Percentiles rank a stretch among this genome's conserved stretches.
Evolutionary conservation across 2,888 invertebrate genomes (phyloP).

Genomic region (Eupithecia subfuscata): DNA sequence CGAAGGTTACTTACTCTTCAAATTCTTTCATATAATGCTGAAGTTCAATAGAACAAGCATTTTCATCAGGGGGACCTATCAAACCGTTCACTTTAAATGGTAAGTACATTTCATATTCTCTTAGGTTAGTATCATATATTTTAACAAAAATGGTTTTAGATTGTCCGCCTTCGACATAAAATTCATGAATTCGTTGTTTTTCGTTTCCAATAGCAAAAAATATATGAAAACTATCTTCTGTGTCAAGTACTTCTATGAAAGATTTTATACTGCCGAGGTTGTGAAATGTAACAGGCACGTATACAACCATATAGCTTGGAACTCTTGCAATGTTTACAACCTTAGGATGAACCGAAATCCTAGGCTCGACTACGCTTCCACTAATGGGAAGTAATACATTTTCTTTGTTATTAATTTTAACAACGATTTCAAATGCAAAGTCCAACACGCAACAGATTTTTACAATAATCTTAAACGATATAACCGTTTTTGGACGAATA

Average conservation of each 20-base stretch:
- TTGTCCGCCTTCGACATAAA: slow-evolving; percentile 67
- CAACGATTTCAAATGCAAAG: slow-evolving; percentile 66
- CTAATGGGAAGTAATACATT: slow-evolving; percentile 69
- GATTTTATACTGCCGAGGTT: slow-evolving; percentile 63
- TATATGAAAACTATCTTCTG: slow-evolving; percentile 71
- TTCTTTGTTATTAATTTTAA: slow-evolving; percentile 78
- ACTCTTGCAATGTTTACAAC: slow-evolving; percentile 79
- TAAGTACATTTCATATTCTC: slow-evolving; percentile 83
- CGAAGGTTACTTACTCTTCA: slow-evolving; percentile 61
- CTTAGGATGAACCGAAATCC: slow-evolving; percentile 76
- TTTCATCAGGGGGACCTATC: slow-evolving; percentile 80
- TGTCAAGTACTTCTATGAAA: slow-evolving; percentile 64
- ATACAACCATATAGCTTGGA: slow-evolving; percentile 70
- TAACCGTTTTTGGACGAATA: slow-evolving; percentile 78
- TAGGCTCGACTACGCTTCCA: slow-evolving; percentile 81
- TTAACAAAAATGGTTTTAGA: slow-evolving; percentile 70
- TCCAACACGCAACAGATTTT: slow-evolving; percentile 75
- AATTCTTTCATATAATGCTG: slow-evolving; percentile 64
- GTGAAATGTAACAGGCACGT: slow-evolving; percentile 71
- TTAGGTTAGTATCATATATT: slow-evolving; percentile 68
- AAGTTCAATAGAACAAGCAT: slow-evolving; percentile 63
- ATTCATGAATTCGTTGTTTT: slow-evolving; percentile 63
- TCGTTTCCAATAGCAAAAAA: slow-evolving; percentile 68
- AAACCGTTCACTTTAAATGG: slow-evolving; percentile 85
- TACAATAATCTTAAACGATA: slow-evolving; percentile 73